phyloP scores from a whole-genome alignment of 2,797 vertebrate genomes.

The Carcharodon carcharias region DNA sequence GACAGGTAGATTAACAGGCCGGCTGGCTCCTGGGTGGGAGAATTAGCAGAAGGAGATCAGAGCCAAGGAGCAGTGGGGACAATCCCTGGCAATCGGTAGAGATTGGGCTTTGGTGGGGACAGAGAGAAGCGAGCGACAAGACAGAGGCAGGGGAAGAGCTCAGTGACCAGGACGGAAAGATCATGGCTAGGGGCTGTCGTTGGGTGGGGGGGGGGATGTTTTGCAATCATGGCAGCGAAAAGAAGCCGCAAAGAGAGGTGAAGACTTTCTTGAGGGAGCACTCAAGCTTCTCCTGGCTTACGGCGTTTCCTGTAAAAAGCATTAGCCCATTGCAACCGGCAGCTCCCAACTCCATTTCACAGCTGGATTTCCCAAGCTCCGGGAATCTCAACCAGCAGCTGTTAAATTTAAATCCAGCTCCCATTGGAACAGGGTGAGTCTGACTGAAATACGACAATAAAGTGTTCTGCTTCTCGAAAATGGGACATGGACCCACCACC shows the following conservation, averaged over 20 bases:
- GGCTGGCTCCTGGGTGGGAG: background rate
- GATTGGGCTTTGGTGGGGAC: background rate
- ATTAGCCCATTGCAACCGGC: background rate
- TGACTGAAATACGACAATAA: background rate
- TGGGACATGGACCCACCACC: background rate
- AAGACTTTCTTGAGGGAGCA: background rate
- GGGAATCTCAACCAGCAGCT: background rate
- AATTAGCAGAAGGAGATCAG: background rate
- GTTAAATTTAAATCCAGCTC: background rate
- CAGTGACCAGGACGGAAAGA: no score
- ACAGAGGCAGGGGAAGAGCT: background rate
- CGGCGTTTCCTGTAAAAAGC: background rate
- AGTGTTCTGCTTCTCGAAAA: background rate
- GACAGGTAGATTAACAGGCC: background rate
- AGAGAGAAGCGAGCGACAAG: background rate
- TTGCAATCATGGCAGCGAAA: background rate
- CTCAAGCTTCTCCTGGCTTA: background rate
- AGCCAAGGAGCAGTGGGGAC: background rate
- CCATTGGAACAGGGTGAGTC: background rate
- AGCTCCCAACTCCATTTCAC: background rate
- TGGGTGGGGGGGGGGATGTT: background rate
- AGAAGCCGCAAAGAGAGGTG: background rate
- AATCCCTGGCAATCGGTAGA: background rate
- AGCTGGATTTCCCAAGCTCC: background rate
- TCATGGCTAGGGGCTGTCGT: background rate